Base-by-base conservation (phyloP, 2,113 vertebrate genomes). In the Aphyosemion australe region DNA sequence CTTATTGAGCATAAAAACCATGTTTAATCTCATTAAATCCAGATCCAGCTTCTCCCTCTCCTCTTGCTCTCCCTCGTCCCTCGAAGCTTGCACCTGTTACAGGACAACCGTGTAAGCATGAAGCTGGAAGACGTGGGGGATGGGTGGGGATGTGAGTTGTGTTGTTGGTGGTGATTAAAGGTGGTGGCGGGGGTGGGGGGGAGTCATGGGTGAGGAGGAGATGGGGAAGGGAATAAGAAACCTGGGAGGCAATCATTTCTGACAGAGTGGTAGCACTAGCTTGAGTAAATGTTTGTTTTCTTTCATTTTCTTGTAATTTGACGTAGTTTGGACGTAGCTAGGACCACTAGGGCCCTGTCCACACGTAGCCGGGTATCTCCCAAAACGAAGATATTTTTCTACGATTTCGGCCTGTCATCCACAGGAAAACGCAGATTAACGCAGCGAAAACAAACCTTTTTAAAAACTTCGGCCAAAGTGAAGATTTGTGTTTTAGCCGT, bases 21-120 rank as follows among this genome's bases (percentile, higher is more conserved):
- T 93, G 93, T 94, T 96, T 96, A 97, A 97, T 95, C 93, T 94
- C 93, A 95, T 96, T 96, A 96, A 94, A 94, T 92, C 91, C 94
- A 93, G 92, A 94, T 95, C 93, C 89, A n/a, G 34, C 53, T 20
- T 12, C 34, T 19, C 5, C 26, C 50, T 26, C 32, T 54, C 21
- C 9, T 26, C 16, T 50, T n/a, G 49, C 58, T 18, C 56, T 14
- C 18, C 47, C n/a, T 32, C 55, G 47, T 62, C 68, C 51, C 63
- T 62, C 31, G 67, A 69, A 65, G 62, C 72, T 56, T 69, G 71
- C 81, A 61, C 71, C 62, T 42, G 43, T 50, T 34, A 66, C 55
- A 65, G 64, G 69, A 66, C 32, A 3, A 31, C 65, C 63, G 39
- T 61, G 66, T 63, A 54, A 61, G 56, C 65, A 26, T 9, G 60